Evolutionary conservation across 2,888 invertebrate species (phyloP).

Genomic region (Eustalomyia histrio): DNA sequence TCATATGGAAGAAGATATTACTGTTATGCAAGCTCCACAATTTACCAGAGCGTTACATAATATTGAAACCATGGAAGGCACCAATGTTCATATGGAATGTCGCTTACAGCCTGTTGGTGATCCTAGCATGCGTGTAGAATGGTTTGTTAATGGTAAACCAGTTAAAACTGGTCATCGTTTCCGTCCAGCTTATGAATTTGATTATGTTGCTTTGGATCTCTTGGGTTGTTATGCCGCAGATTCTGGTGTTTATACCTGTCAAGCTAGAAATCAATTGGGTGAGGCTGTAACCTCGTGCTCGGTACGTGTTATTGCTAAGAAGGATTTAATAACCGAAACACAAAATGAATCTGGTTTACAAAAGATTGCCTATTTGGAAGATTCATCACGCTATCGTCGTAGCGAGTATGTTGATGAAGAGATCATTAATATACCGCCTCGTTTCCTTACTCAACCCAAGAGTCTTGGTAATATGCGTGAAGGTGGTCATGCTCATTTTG

Average conservation of each 20-base stretch:
- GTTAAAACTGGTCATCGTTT: slow-evolving; percentile 96
- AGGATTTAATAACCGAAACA: slow-evolving; percentile 91
- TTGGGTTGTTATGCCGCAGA: slow-evolving; percentile 98
- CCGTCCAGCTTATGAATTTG: slow-evolving; percentile 97
- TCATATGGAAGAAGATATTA: slow-evolving; percentile 89
- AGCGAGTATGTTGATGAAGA: slow-evolving; percentile 91
- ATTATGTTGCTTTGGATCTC: slow-evolving; percentile 97
- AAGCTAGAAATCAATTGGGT: slow-evolving; percentile 95
- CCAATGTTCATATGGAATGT: slow-evolving; percentile 95
- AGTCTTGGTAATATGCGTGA: slow-evolving; percentile 91
- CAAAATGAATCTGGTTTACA: slow-evolving; percentile 95
- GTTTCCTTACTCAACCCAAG: slow-evolving; percentile 92
- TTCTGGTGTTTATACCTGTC: slow-evolving; percentile 96
- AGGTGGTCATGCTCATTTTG: slow-evolving; percentile 97
- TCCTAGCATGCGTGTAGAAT: slow-evolving; percentile 94
- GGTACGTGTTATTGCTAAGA: slow-evolving; percentile 92
- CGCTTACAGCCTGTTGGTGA: slow-evolving; percentile 94
- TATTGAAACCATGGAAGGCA: slow-evolving; percentile 93
- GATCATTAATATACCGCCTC: slow-evolving; percentile 89
- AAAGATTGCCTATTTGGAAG: slow-evolving; percentile 95
- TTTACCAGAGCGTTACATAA: slow-evolving; percentile 93
- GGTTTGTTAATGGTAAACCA: slow-evolving; percentile 97
- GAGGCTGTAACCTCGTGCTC: slow-evolving; percentile 96
- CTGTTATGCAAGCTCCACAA: slow-evolving; percentile 91
- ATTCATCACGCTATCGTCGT: slow-evolving; percentile 90